These are phyloP conservation scores for Calidris pugnax DNA, from an alignment of 2,113 vertebrate species.

Conservation along the genomic window DNA sequence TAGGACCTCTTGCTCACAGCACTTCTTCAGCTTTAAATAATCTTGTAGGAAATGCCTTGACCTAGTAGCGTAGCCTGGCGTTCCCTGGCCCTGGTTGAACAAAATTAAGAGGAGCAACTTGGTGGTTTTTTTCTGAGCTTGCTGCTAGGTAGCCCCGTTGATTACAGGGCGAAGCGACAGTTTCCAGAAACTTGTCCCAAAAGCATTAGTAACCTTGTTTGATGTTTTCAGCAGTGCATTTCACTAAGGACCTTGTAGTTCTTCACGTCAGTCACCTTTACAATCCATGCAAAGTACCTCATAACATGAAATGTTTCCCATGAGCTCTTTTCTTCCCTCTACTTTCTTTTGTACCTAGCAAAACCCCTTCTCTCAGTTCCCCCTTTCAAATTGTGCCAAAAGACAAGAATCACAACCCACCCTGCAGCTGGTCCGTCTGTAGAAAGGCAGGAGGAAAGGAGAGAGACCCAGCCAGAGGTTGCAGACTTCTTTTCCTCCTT, in stretches of 20 bases:
- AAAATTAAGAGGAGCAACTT: neutral
- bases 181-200: neutral
- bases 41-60: neutral
- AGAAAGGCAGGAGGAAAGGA: neutral
- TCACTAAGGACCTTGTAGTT: neutral
- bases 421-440: rapidly evolving
- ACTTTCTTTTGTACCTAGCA: neutral
- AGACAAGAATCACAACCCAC: rapidly evolving
- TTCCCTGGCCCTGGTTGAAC: rapidly evolving
- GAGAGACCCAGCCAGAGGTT: neutral
- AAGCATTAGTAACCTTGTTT: neutral
- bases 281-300: neutral
- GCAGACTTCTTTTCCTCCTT: neutral
- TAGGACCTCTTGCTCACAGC: neutral
- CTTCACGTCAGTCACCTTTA: neutral
- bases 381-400: neutral
- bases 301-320: rapidly evolving
- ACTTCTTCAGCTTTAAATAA: neutral
- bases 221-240: neutral
- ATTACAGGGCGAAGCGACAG: neutral
- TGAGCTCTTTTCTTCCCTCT: neutral
- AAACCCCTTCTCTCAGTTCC: neutral
- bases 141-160: rapidly evolving
- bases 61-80: neutral
- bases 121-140: neutral